Conservation (phyloP, 2,797 vertebrate species). For the Acipenser transmontanus region DNA sequence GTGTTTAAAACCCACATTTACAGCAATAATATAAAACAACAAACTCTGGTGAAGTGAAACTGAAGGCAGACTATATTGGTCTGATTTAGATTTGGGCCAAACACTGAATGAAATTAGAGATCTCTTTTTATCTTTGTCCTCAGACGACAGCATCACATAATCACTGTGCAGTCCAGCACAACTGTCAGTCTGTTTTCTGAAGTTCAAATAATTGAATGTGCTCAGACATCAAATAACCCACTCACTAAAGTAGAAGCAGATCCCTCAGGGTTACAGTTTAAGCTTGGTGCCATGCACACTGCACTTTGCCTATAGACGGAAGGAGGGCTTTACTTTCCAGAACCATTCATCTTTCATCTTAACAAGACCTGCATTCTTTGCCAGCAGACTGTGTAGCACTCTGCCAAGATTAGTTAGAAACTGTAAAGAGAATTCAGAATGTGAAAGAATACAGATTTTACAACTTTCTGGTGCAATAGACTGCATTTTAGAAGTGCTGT, state of each 20-base stretch:
- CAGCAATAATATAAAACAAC: no score
- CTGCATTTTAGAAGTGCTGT: no score
- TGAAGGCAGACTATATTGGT: not conserved
- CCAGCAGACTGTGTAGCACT: no score
- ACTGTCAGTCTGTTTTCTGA: constrained; percentile 6
- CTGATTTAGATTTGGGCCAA: not conserved
- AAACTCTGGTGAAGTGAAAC: no score
- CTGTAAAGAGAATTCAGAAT: no score
- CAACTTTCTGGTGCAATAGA: no score
- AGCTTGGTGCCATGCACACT: not conserved
- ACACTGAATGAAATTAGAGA: not conserved
- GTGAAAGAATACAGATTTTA: no score
- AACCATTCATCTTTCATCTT: not conserved
- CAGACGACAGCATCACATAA: not conserved
- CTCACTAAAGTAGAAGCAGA: not conserved
- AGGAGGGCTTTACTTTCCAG: not conserved
- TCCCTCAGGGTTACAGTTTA: not conserved
- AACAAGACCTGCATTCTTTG: no score
- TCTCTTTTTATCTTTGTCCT: no score
- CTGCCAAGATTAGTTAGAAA: no score
- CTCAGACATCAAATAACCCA: constrained; percentile 1
- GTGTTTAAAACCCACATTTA: no score
- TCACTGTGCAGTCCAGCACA: not conserved
- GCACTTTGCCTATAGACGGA: not conserved
- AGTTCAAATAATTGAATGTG: not conserved